Base-by-base conservation (phyloP, 2,113 vertebrate genomes). In the Odontesthes bonariensis region DNA sequence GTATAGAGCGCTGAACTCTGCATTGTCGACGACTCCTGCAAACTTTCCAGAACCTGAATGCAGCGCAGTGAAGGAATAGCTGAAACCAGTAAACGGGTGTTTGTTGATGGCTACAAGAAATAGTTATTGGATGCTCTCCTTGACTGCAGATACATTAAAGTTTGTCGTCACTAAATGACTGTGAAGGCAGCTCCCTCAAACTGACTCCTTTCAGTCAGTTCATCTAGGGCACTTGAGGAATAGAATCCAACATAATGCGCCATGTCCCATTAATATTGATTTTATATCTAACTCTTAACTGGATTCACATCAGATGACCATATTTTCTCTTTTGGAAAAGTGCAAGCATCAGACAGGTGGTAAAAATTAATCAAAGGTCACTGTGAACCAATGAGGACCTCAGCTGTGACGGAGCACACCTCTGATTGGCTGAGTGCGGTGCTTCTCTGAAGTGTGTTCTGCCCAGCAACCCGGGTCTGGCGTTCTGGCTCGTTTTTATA, bases 381-480 rank as follows among this genome's bases (percentile, higher is more conserved):
- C 77, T n/a, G 22, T 54, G 62, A 70, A 70, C 91, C 90, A 91
- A 90, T 90, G 74, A 83, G 57, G 67, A 55, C 54, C 71, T 83
- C 58, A 68, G 59, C 77, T 85, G 73, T 86, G 67, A 65, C 12
- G 31, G 68, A 65, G 71, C 62, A 55, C 1, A 22, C 47, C 68
- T 80, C 75, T 77, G 74, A 90, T 93, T 92, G 91, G 91, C 66
- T 81, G 53, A 57, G 32, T 40, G 44, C 20, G 22, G 40, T 55
- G 52, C 77, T 77, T 83, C 75, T 90, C 65, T 73, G 52, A 79
- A 65, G 71, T 56, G 44, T 54, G 82, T 80, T 91, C 88, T 91
- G 89, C 91, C 91, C 88, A 76, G 91, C 89, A 93, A 93, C 92
- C 27, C 53, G 65, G 81, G 74, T 86, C 86, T 75, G 76, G 59